Percentiles rank a stretch among this genome's conserved stretches.
Conservation (phyloP, 2,888 invertebrate genomes). For the Cryptophagus acutangulus region DNA sequence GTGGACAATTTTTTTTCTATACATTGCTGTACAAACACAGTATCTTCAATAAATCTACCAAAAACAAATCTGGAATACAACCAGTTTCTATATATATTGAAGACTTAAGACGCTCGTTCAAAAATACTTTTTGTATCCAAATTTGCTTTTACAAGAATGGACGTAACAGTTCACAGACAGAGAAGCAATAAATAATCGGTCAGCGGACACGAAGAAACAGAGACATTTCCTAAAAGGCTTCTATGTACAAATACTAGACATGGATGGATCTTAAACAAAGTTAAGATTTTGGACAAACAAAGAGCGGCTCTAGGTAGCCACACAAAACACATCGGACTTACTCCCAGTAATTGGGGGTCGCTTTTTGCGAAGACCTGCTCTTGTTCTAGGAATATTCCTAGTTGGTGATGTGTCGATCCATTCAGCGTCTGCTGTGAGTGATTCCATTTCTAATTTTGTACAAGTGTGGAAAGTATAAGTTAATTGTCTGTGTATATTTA, state of each 20-base stretch:
- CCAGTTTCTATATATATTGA: too few relatives aligned
- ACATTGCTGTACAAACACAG: too few relatives aligned
- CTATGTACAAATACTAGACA: conserved; percentile 3
- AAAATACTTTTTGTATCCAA: too few relatives aligned
- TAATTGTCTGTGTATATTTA: not conserved
- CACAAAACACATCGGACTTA: conserved; percentile 33
- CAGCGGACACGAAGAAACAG: conserved; percentile 3
- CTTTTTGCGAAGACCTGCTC: conserved; percentile 30
- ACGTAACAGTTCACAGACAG: too few relatives aligned
- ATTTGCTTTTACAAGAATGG: too few relatives aligned
- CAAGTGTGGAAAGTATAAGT: not conserved
- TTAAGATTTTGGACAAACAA: conserved; percentile 15
- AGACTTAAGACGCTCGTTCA: too few relatives aligned
- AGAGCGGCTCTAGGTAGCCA: conserved; percentile 18
- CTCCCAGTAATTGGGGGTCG: conserved; percentile 35
- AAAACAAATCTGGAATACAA: too few relatives aligned
- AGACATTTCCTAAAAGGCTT: not conserved
- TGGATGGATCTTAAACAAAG: not conserved
- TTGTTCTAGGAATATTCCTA: conserved; percentile 21
- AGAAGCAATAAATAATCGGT: conserved; percentile 3
- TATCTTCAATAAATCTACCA: too few relatives aligned
- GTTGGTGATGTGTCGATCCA: conserved; percentile 29
- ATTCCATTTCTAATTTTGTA: conserved; percentile 5
- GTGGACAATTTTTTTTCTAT: conserved; percentile 19
- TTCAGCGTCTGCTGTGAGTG: conserved; percentile 28